Percentiles rank a stretch among this genome's conserved stretches.
These are phyloP conservation scores for Corythornis leucogaster DNA, from an alignment of 2,797 vertebrate species.

Conservation along the genomic window DNA sequence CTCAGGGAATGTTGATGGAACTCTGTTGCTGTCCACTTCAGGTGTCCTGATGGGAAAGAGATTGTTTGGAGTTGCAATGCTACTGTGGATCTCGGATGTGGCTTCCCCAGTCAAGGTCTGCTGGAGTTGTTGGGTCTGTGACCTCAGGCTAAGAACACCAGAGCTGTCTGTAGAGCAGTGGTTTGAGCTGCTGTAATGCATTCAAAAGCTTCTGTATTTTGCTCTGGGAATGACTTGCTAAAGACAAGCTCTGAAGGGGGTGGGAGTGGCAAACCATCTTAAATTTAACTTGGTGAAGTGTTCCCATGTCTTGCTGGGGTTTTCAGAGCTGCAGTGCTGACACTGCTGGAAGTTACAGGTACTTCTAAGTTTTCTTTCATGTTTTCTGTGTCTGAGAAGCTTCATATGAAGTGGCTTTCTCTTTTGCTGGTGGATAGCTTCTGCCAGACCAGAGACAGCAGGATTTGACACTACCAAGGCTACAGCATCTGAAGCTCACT, in stretches of 20 bases:
- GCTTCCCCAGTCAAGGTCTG: neutral
- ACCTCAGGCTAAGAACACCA: neutral
- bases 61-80: neutral
- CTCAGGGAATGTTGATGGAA: neutral
- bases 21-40: neutral
- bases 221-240: neutral
- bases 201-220: neutral
- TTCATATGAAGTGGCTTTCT: neutral
- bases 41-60: neutral
- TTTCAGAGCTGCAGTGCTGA: neutral
- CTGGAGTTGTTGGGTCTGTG: neutral
- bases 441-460: neutral
- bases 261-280: neutral
- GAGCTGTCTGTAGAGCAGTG: neutral
- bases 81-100: neutral
- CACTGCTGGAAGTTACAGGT: fast-evolving
- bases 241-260: neutral
- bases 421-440: neutral
- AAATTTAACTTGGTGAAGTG: neutral
- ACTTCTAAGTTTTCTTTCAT: neutral
- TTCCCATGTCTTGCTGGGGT: fast-evolving
- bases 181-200: neutral
- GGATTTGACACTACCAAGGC: fast-evolving
- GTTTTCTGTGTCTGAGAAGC: neutral
- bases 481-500: neutral